These are phyloP conservation scores for Gambusia holbrooki DNA, from an alignment of 2,113 vertebrate species.

Conservation along the genomic window DNA sequence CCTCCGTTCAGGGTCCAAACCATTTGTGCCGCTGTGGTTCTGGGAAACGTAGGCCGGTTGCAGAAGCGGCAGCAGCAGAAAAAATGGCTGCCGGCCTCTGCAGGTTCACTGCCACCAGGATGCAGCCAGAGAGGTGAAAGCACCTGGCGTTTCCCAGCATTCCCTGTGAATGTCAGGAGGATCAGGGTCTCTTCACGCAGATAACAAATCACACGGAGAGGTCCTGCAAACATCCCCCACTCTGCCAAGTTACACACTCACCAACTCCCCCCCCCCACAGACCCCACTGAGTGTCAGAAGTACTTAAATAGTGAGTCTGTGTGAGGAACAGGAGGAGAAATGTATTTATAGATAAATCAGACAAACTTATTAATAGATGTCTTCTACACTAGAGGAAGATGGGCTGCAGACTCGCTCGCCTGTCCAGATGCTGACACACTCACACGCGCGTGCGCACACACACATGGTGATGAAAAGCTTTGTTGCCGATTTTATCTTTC, in stretches of 20 bases:
- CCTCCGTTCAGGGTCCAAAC: not conserved
- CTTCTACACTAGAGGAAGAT: slow-evolving; percentile 57
- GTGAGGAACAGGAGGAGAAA: slow-evolving; percentile 54
- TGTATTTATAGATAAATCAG: slow-evolving; percentile 76
- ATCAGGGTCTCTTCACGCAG: not conserved
- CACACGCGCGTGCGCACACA: slow-evolving; percentile 6
- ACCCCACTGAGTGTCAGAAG: slow-evolving; percentile 45
- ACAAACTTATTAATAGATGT: slow-evolving; percentile 73
- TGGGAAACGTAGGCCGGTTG: not conserved
- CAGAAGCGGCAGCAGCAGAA: slow-evolving; percentile 12
- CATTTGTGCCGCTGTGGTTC: not conserved
- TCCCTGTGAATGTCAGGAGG: not conserved
- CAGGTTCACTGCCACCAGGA: not conserved
- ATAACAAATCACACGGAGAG: slow-evolving; percentile 31
- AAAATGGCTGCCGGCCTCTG: not conserved
- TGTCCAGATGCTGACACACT: not conserved
- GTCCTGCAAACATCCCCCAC: slow-evolving; percentile 8
- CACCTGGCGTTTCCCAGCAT: not conserved
- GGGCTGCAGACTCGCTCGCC: slow-evolving; percentile 40
- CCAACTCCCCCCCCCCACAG: too few species aligned
- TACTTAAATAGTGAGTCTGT: slow-evolving; percentile 39
- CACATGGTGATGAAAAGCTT: slow-evolving; percentile 49
- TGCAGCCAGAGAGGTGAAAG: slow-evolving; percentile 3
- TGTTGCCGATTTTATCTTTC: slow-evolving; percentile 57
- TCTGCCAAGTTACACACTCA: too few species aligned